Base-by-base conservation (phyloP, 2,797 vertebrate species). In the Oreortyx pictus region DNA sequence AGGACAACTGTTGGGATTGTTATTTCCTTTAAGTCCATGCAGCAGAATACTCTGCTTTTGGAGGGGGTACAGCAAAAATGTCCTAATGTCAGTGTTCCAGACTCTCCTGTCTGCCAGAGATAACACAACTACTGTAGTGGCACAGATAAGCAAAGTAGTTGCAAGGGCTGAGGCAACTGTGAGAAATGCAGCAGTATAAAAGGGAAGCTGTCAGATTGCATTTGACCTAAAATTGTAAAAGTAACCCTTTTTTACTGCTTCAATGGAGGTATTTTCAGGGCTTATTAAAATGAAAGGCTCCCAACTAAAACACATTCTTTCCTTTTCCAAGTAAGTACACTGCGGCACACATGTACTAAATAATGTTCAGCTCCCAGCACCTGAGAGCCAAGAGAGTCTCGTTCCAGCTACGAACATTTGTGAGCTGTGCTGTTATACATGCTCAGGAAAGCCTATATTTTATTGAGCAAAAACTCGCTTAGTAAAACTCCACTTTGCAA, bases 61-160 rank as follows among this genome's bases (percentile, higher is more conserved):
- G 90, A 94, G 85, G 56, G 54, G 54, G 22, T 70, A 46, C 79
- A 92, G 62, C 68, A 87, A 64, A 92, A 94, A 57, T 77, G 90
- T 74, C 64, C 64, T 81, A 19, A 86, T 84, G 41, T 57, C 1
- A 0, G 14, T 82, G 39, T 84, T 94, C 37, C 52, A 86, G 49
- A 43, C 57, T 86, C 64, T 54, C 72, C 74, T 89, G 49, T 76
- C 89, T 84, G 87, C 89, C 90, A 94, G 93, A 89, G 85, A 90
- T 82, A 96, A 89, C 70, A 76, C 15, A 62, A 65, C 90, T 96
- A 82, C 92, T 94, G 89, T 71, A 68, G 90, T 89, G 85, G 92
- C 87, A 88, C 54, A 67, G 82, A 95, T 93, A 91, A 89, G 74
- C 11, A 23, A 44, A 71, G 80, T 25, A 73, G 33, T 71, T 84